Evolutionary conservation across 2,113 vertebrate species (phyloP).

Genomic region (Pongo abelii): DNA sequence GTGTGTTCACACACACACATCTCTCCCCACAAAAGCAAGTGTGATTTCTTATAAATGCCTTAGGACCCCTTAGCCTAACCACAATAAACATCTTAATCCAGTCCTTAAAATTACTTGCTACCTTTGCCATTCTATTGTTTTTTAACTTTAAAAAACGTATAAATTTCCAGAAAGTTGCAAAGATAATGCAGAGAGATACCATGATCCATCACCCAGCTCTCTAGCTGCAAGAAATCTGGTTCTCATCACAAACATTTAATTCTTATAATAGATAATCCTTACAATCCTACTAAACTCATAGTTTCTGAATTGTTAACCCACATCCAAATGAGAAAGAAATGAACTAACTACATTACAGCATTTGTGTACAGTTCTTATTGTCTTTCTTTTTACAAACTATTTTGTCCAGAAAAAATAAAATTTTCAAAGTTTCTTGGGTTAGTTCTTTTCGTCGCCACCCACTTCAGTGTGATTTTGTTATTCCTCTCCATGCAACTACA

Average conservation of each 20-base stretch:
- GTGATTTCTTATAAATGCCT: background rate
- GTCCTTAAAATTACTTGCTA: background rate
- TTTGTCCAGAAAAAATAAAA: background rate
- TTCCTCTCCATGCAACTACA: background rate
- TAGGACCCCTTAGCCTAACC: background rate
- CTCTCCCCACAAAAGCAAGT: background rate
- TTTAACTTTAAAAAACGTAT: background rate
- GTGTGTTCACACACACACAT: background rate
- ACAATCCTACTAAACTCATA: background rate
- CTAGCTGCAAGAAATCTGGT: background rate
- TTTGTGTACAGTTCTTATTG: background rate
- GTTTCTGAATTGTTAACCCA: background rate
- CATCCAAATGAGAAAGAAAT: background rate
- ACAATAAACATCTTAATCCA: background rate
- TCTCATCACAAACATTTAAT: background rate
- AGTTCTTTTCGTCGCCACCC: background rate
- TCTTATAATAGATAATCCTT: background rate
- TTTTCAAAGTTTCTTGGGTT: background rate
- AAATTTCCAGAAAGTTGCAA: background rate
- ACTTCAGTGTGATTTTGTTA: background rate
- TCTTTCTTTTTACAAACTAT: background rate
- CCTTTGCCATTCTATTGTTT: background rate
- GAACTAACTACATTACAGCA: background rate
- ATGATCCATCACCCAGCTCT: background rate
- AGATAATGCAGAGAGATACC: background rate